Evolutionary conservation across 2,113 vertebrate species (phyloP), one percentile per base, ranked within the genome.

Genomic region (Carassius gibelio): DNA sequence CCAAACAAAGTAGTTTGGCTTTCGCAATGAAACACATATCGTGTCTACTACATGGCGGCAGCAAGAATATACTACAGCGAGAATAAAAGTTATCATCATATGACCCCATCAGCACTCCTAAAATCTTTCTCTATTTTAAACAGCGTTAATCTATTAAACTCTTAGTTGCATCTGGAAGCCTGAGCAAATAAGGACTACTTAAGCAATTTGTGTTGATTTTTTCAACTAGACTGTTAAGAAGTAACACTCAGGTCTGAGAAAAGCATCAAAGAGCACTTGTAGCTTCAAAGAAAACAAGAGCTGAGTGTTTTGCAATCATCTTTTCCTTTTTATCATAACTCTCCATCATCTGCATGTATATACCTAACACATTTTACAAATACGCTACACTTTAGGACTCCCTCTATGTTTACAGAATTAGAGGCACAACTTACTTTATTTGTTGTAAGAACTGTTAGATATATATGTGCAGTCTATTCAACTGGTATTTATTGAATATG

Each of bases 131-230:
- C 0, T 78, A 11, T 64, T 23, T 26, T 17, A 62, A 80, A 64
- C 59, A 80, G 30, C 57, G 45, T 48, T 62, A 62, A 15, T 80
- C 21, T 80, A 19, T 42, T 80, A 10, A 64, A 80, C 14, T 48
- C 76, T 38, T 21, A 71, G 34, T 1, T 71, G 4, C 19, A n/a
- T 42, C 19, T 74, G 36, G 38, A 74, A 74, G 38, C 42, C 42
- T 8, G 11, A 2, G n/a, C 71, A 48, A 74, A 74, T 30, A 45
- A 74, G 3, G 21, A 14, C 42, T 74, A 21, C 71, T 48, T 48
- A 74, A 48, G 42, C 42, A 74, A 48, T 14, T 74, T 74, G 42
- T 23, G 71, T 23, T 48, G 42, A 14, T 74, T 11, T 74, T 74
- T 74, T 74, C 2, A 23, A 74, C 21, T 45, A 74, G 11, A 48